Conservation (phyloP, 2,113 vertebrate genomes). For the Clarias macrocephalus region DNA sequence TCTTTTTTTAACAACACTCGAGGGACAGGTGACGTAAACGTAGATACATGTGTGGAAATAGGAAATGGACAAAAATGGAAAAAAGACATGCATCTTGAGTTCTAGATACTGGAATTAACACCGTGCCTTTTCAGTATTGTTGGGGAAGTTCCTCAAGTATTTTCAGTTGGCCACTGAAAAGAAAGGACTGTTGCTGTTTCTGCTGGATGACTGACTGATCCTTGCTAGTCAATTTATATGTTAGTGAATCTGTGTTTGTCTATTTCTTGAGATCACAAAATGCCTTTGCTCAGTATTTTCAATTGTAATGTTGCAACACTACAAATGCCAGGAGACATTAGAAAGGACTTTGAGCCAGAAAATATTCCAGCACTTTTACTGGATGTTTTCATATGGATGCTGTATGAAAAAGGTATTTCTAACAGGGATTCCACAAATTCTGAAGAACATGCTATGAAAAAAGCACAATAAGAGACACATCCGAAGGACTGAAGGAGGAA, state of each 20-base stretch:
- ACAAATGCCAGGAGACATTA: not conserved
- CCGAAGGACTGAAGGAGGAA: conserved; percentile 2
- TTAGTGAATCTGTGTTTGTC: not conserved
- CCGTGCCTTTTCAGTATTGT: conserved; percentile 56
- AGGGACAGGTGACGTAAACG: conserved; percentile 18
- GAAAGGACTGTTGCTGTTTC: conserved; percentile 46
- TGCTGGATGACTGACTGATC: conserved; percentile 32
- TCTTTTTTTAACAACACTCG: conserved; percentile 57
- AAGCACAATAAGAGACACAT: conserved; percentile 16
- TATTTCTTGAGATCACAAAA: conserved; percentile 45
- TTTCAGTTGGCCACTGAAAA: conserved; percentile 73
- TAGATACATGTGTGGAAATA: conserved; percentile 45
- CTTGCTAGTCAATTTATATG: conserved; percentile 39
- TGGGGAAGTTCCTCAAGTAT: conserved; percentile 61
- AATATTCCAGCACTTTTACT: conserved; percentile 14
- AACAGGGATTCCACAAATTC: not conserved
- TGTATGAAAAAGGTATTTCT: not conserved
- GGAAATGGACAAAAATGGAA: conserved; percentile 40
- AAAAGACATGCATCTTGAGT: conserved; percentile 56
- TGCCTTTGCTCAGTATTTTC: conserved; percentile 44
- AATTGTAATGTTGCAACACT: conserved; percentile 32
- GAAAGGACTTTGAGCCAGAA: conserved; percentile 9
- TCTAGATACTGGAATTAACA: conserved; percentile 56
- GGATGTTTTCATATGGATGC: conserved; percentile 17
- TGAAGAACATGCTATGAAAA: not conserved